phyloP scores from a whole-genome alignment of 2,113 vertebrate species.

The Felis chaus region DNA sequence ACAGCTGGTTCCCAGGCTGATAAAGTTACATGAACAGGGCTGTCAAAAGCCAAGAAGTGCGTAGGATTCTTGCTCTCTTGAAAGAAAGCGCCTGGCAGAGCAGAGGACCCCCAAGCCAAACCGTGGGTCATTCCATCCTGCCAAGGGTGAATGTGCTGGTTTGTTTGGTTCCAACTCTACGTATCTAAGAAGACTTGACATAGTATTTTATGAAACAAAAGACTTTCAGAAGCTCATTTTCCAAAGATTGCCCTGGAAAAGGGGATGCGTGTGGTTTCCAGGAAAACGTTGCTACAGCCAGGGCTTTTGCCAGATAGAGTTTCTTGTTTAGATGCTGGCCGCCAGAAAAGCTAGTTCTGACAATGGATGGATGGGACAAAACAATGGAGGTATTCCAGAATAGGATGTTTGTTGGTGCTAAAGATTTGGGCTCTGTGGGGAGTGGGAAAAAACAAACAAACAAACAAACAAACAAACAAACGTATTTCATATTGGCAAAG shows the following conservation, averaged over 20 bases:
- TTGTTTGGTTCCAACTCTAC: no score
- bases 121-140: accelerated
- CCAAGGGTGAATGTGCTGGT: background rate
- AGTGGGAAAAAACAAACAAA: background rate
- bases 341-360: no score
- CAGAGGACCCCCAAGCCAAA: background rate
- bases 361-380: accelerated
- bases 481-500: background rate
- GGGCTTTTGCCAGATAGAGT: accelerated
- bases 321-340: background rate
- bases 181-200: background rate
- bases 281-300: accelerated
- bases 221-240: background rate
- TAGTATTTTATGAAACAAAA: accelerated
- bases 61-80: background rate
- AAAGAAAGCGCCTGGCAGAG: accelerated
- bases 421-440: background rate
- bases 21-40: background rate
- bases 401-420: accelerated
- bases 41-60: background rate
- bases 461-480: no score
- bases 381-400: background rate
- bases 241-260: background rate
- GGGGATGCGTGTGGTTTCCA: background rate
- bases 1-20: background rate